These are phyloP conservation scores for Sebastes hubbsi DNA, from an alignment of 2,797 vertebrate species.

Conservation along the genomic window DNA sequence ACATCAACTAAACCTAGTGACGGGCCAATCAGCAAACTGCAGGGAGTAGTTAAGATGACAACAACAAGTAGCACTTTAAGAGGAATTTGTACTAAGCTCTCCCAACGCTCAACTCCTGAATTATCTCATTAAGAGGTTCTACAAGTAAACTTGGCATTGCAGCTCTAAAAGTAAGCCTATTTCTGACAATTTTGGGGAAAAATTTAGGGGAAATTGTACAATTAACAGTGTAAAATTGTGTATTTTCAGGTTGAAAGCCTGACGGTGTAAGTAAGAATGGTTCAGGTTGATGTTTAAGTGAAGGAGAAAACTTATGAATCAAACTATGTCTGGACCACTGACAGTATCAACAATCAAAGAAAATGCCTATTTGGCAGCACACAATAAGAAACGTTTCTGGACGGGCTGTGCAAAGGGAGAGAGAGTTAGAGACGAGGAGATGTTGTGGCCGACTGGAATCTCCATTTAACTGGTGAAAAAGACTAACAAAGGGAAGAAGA, in stretches of 20 bases:
- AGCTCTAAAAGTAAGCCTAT: conserved; percentile 2
- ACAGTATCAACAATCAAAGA: conserved; percentile 5
- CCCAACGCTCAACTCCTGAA: conserved; percentile 13
- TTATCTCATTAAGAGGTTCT: conserved; percentile 28
- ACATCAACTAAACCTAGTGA: not conserved
- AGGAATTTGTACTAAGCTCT: conserved; percentile 27
- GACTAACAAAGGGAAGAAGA: not conserved
- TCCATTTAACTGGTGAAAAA: not conserved
- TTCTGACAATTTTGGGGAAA: not conserved
- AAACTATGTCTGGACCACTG: not conserved
- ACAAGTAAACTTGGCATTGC: not conserved
- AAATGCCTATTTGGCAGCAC: conserved; percentile 6
- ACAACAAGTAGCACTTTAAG: conserved; percentile 23
- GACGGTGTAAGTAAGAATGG: not conserved
- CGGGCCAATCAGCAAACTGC: conserved; percentile 37
- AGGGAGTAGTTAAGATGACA: conserved; percentile 27
- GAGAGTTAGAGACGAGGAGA: not conserved
- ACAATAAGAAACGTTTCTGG: not conserved
- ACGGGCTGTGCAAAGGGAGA: not conserved
- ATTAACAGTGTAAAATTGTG: not conserved
- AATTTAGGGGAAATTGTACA: not conserved
- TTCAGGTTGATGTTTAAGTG: not conserved
- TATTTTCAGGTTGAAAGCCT: not conserved
- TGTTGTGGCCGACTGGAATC: not conserved
- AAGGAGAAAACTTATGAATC: not conserved